These are phyloP conservation scores for Harpalus rubripes DNA, from an alignment of 2,888 invertebrate species.

Conservation along the genomic window DNA sequence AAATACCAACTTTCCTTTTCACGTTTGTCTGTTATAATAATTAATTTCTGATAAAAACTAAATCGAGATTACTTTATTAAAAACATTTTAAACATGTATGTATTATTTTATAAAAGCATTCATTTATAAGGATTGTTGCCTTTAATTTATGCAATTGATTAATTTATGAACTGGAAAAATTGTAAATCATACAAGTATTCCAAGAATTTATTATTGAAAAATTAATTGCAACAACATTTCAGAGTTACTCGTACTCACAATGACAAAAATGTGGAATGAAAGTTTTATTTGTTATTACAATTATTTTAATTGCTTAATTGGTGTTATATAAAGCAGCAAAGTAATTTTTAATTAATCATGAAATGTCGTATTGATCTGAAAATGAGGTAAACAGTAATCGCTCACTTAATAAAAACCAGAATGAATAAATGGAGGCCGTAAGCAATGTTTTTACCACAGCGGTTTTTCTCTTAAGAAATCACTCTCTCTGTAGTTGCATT, in stretches of 20 bases:
- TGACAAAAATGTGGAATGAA: conserved; percentile 31
- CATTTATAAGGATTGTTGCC: neutral
- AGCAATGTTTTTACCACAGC: neutral
- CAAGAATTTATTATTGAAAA: conserved; percentile 2
- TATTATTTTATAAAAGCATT: neutral
- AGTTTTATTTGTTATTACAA: conserved; percentile 22
- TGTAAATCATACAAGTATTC: neutral
- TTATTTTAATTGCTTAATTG: conserved; percentile 50
- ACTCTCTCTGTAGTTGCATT: neutral
- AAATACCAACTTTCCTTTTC: too few species aligned
- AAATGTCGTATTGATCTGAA: conserved; percentile 39
- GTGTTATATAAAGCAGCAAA: conserved; percentile 36
- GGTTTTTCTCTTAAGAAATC: neutral
- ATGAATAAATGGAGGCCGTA: neutral
- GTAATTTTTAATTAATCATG: conserved; percentile 41
- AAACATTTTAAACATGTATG: too few species aligned
- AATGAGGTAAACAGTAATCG: conserved; percentile 42
- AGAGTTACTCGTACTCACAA: neutral
- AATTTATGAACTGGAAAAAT: neutral
- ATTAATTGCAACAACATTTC: conserved; percentile 3
- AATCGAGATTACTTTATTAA: too few species aligned
- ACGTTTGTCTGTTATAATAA: too few species aligned
- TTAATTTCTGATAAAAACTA: too few species aligned
- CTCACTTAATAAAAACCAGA: neutral
- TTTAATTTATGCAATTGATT: neutral